Evolutionary conservation across 2,113 vertebrate genomes (phyloP).

Genomic region (Anguilla rostrata): DNA sequence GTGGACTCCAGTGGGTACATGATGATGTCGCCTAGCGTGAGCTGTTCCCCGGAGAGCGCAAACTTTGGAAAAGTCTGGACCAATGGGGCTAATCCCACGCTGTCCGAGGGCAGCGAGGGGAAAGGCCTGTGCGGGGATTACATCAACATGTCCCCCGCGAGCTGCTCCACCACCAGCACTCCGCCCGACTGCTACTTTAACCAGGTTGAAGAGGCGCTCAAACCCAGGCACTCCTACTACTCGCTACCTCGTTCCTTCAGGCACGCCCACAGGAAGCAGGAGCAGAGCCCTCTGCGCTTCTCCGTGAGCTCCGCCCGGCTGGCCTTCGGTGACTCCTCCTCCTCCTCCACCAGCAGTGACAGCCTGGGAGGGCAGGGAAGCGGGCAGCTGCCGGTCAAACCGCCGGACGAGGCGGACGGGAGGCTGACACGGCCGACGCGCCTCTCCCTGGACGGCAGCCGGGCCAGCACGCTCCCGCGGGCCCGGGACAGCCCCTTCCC

Average conservation of each 20-base stretch:
- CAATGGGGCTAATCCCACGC: conserved; percentile 69
- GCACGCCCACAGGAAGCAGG: conserved; percentile 64
- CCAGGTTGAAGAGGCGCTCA: conserved; percentile 60
- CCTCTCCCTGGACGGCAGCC: conserved; percentile 76
- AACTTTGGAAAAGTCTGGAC: conserved; percentile 79
- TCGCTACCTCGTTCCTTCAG: conserved; percentile 85
- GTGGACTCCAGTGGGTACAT: conserved; percentile 85
- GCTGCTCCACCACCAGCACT: conserved; percentile 79
- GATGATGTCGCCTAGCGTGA: conserved; percentile 88
- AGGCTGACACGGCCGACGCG: conserved; percentile 75
- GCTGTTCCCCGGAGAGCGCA: conserved; percentile 79
- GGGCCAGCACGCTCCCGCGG: conserved; percentile 81
- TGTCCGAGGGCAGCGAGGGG: conserved; percentile 68
- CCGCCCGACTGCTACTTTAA: conserved; percentile 80
- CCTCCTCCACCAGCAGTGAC: conserved; percentile 82
- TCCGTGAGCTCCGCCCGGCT: conserved; percentile 72
- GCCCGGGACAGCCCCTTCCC: conserved; percentile 74
- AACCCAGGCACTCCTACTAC: conserved; percentile 78
- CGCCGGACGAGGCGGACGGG: conserved; percentile 65
- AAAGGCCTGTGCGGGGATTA: conserved; percentile 78
- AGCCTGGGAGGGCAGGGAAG: conserved; percentile 74
- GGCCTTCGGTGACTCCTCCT: conserved; percentile 72
- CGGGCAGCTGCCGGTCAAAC: conserved; percentile 41
- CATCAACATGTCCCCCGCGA: conserved; percentile 87
- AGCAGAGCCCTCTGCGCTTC: conserved; percentile 65